A percentile compares a stretch with the other conserved stretches of the same genome.
phyloP scores from a whole-genome alignment of 2,888 invertebrate genomes.

The Aphrophora alni region DNA sequence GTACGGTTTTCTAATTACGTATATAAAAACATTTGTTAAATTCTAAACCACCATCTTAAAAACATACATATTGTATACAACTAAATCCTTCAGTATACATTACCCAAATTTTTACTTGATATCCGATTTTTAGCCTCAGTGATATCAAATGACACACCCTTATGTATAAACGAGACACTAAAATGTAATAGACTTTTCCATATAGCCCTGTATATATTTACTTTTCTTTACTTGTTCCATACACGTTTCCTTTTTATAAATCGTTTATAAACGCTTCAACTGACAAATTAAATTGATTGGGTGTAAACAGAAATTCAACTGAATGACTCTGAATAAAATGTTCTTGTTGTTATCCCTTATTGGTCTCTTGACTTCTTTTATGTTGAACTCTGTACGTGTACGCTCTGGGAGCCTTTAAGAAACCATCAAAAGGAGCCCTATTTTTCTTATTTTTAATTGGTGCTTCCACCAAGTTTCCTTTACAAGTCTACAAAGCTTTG shows the following conservation, averaged over 20 bases:
- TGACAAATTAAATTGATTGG: not conserved
- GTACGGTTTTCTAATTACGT: too few species aligned
- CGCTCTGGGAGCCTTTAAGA: not conserved
- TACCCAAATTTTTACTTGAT: too few species aligned
- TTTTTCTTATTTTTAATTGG: conserved; percentile 3
- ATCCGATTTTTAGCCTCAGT: too few species aligned
- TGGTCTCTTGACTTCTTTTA: not conserved
- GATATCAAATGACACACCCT: too few species aligned
- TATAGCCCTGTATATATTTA: too few species aligned
- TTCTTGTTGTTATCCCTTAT: not conserved
- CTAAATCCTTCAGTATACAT: too few species aligned
- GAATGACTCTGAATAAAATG: not conserved
- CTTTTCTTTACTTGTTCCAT: too few species aligned
- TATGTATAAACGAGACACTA: too few species aligned
- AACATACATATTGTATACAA: too few species aligned
- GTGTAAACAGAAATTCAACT: not conserved
- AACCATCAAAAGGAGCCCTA: not conserved
- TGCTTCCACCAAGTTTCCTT: not conserved
- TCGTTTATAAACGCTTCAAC: not conserved
- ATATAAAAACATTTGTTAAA: too few species aligned
- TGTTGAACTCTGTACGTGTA: not conserved
- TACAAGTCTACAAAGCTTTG: not conserved
- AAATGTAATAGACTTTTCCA: too few species aligned
- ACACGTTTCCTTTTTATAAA: not conserved
- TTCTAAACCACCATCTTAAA: too few species aligned